Base-by-base conservation (phyloP, 2,888 invertebrate genomes). In the Drosophila melanocephala region DNA sequence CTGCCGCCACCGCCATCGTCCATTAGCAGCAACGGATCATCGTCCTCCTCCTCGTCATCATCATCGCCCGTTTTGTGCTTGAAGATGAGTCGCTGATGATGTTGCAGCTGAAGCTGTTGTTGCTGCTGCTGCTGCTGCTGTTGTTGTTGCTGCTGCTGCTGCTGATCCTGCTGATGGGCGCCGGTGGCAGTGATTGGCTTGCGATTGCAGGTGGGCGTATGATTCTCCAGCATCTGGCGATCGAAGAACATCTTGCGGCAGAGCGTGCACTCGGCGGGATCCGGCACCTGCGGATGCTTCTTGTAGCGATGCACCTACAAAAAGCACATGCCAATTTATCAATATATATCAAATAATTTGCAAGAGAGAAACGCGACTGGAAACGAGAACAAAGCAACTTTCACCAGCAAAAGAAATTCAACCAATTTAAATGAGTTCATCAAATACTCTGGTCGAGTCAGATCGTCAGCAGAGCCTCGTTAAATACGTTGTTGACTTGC, bases 211-310 rank as follows among this genome's bases (percentile, higher is more conserved):
- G 92, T 92, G 28, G 93, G 93, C 65, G 91, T 87, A 44, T 94
- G 94, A 78, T 93, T 89, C 60, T 92, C 91, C 55, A 93, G 77
- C 93, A 93, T 93, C 70, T 93, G 93, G 12, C 90, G 91, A 60
- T 93, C 93, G 42, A 93, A 94, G 87, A 94, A 94, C 22, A 91
- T 86, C 73, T 94, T 94, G n/a, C 93, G 92, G 73, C 94, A 94
- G 16, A 93, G 78, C 28, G 87, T 85, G 77, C 94, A 94, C 66
- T 92, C 92, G 1, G 92, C 92, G 6, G 94, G 94, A 77, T 93
- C 92, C 0, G 94, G 92, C 28, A 93, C 91, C 70, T 93, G 92
- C 5, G 94, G 94, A 91, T 94, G 94, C 79, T 94, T 94, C 72
- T 94, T 94, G 67, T 94, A 93, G 26, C 94, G 93, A 89, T 94